These are phyloP conservation scores for Protaetia brevitarsis DNA, from an alignment of 1,140 invertebrate species.

Conservation along the genomic window DNA sequence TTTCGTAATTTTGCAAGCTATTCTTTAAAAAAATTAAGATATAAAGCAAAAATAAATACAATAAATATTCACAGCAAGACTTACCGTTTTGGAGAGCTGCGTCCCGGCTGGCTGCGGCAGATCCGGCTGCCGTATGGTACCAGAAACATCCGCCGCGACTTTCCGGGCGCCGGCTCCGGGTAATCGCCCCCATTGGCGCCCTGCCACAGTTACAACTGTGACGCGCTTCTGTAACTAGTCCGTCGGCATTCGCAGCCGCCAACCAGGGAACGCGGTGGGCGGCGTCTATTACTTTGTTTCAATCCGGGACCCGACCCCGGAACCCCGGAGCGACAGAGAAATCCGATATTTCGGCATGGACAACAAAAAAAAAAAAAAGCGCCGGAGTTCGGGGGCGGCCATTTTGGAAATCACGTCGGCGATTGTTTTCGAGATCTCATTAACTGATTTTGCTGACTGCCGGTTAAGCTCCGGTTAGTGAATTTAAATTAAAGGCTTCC, in stretches of 20 bases:
- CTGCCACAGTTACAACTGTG: conserved; percentile 40
- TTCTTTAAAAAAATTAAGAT: no score
- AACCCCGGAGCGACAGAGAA: not conserved
- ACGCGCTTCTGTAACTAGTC: conserved; percentile 37
- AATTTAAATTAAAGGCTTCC: conserved; percentile 28
- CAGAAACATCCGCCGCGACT: conserved; percentile 24
- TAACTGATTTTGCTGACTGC: conserved; percentile 44
- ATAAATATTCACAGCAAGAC: no score
- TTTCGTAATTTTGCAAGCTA: no score
- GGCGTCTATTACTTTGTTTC: conserved; percentile 39
- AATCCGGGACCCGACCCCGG: conserved; percentile 29
- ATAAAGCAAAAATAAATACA: no score
- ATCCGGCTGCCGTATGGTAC: conserved; percentile 29
- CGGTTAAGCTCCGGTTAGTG: conserved; percentile 32
- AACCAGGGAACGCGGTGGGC: conserved; percentile 36
- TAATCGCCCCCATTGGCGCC: conserved; percentile 42
- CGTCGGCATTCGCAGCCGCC: conserved; percentile 29
- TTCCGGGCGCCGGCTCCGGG: conserved; percentile 40
- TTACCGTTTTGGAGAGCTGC: conserved; percentile 28
- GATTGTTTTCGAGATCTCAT: conserved; percentile 47
- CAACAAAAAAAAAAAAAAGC: conserved; percentile 4
- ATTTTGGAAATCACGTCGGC: conserved; percentile 44
- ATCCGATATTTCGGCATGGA: not conserved
- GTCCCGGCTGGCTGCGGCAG: conserved; percentile 28
- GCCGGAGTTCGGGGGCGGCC: conserved; percentile 33